Evolutionary conservation across 1,140 invertebrate genomes (phyloP).

Genomic region (Trichomalopsis sarcophagae): DNA sequence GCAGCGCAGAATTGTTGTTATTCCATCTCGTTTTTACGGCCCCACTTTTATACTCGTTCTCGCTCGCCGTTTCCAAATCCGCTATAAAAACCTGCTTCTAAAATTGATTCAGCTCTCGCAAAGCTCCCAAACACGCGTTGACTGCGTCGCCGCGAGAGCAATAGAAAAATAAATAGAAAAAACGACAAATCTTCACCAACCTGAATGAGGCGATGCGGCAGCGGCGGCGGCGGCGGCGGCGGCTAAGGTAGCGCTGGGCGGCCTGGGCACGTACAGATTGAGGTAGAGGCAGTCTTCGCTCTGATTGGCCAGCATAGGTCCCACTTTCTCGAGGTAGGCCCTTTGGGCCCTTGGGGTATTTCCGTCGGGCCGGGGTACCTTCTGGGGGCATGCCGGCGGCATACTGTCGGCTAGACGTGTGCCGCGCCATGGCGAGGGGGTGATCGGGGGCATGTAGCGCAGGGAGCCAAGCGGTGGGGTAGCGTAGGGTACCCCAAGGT

Average conservation of each 20-base stretch:
- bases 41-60: background rate
- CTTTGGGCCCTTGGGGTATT: conserved; percentile 86
- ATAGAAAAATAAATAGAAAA: background rate
- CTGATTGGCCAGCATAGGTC: conserved; percentile 90
- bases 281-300: conserved; percentile 98
- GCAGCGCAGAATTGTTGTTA: background rate
- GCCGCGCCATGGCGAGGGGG: conserved; percentile 90
- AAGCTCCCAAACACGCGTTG: too few relatives aligned
- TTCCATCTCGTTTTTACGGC: background rate
- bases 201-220: conserved; percentile 4
- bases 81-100: background rate
- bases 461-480: conserved; percentile 85
- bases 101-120: too few relatives aligned
- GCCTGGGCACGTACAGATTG: conserved; percentile 94
- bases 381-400: conserved; percentile 93
- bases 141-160: background rate
- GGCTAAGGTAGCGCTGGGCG: conserved; percentile 53
- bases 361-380: conserved; percentile 84
- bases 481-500: conserved; percentile 95
- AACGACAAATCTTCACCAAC: background rate
- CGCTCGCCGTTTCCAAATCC: background rate
- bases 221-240: background rate
- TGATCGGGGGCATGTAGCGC: conserved; percentile 95
- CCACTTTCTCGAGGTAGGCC: conserved; percentile 86
- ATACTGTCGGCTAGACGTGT: conserved; percentile 87